Percentiles rank a stretch among this genome's conserved stretches.
These are phyloP conservation scores for Ophiodon elongatus DNA, from an alignment of 2,113 vertebrate genomes.

Conservation along the genomic window DNA sequence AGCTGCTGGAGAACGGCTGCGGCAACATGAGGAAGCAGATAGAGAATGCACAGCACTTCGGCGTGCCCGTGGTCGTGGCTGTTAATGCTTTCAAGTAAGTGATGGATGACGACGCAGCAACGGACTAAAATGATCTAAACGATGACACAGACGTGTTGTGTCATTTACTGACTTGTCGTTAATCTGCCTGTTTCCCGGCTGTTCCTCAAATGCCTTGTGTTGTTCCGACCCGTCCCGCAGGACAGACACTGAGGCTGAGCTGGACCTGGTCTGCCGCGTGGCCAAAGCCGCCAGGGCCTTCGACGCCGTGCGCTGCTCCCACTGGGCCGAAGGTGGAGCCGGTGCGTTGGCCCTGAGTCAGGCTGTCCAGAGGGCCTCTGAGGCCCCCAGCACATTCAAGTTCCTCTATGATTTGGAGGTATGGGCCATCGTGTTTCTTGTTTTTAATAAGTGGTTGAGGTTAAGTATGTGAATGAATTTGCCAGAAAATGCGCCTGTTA, in stretches of 20 bases:
- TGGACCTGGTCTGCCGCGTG: conserved; percentile 88
- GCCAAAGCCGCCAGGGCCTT: conserved; percentile 93
- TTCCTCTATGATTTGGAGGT: conserved; percentile 96
- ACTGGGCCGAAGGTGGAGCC: conserved; percentile 96
- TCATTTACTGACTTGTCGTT: neutral
- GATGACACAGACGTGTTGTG: neutral
- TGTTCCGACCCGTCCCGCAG: conserved; percentile 74
- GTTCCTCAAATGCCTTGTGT: neutral
- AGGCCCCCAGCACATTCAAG: conserved; percentile 89
- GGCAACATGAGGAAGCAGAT: conserved; percentile 96
- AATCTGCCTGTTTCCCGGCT: neutral
- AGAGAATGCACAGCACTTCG: conserved; percentile 92
- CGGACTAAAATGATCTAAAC: neutral
- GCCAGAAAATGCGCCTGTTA: neutral
- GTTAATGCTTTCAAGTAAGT: conserved; percentile 97
- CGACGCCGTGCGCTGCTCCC: conserved; percentile 92
- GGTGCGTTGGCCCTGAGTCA: conserved; percentile 89
- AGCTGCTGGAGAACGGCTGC: conserved; percentile 93
- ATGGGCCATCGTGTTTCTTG: neutral
- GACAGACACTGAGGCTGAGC: conserved; percentile 91
- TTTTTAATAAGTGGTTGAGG: neutral
- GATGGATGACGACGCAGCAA: neutral
- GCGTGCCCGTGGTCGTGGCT: conserved; percentile 94
- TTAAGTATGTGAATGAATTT: neutral
- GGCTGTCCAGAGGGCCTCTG: conserved; percentile 92